phyloP scores from a whole-genome alignment of 2,888 invertebrate species.

The Allolobophora icterica region DNA sequence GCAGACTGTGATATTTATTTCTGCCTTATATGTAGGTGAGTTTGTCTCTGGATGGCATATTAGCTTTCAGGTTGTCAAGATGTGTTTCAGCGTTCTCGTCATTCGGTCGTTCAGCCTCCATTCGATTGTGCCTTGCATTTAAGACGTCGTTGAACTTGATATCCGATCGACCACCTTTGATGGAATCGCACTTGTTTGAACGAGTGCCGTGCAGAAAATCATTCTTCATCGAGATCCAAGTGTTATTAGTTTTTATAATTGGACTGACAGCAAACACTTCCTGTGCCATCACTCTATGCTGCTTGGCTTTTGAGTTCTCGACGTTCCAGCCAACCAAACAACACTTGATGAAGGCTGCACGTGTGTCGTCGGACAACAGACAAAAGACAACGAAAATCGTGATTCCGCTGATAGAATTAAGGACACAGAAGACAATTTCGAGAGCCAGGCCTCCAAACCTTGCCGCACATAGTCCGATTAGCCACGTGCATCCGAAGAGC shows the following conservation, averaged over 20 bases:
- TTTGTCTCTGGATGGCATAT: not conserved
- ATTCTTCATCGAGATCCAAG: not conserved
- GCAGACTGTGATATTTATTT: not conserved
- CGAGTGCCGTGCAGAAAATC: not conserved
- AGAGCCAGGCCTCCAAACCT: conserved; percentile 57
- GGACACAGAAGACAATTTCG: conserved; percentile 59
- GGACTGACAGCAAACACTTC: conserved; percentile 9
- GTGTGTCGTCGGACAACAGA: not conserved
- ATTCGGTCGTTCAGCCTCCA: not conserved
- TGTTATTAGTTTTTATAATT: not conserved
- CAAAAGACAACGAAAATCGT: not conserved
- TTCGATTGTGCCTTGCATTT: not conserved
- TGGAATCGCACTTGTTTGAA: not conserved
- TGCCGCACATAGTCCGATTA: conserved; percentile 60
- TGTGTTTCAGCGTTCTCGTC: not conserved
- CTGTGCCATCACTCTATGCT: not conserved
- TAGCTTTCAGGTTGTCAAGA: not conserved
- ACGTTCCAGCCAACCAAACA: not conserved
- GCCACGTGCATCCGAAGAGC: conserved; percentile 60
- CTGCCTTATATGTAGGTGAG: not conserved
- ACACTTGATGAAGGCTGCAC: not conserved
- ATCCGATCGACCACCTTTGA: not conserved
- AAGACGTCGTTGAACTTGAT: not conserved
- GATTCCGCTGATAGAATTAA: not conserved
- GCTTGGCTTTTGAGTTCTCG: not conserved